A percentile compares a stretch with the other conserved stretches of the same genome.
Conservation (phyloP, 2,888 invertebrate genomes). For the Lithosia quadra region DNA sequence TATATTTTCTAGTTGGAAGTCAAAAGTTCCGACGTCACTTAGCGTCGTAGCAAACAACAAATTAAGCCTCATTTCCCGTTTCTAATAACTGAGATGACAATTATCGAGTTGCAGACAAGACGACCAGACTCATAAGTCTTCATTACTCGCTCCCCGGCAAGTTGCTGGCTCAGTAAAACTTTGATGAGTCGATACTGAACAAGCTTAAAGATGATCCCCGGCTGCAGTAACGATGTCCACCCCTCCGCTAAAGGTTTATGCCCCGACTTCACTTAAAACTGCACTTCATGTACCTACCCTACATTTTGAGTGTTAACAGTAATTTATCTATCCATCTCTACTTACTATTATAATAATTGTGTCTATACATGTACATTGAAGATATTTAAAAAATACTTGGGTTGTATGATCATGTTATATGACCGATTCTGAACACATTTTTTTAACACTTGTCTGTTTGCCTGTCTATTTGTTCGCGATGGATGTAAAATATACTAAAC, state of each 20-base stretch:
- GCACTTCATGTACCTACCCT: conserved; percentile 18
- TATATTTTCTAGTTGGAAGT: background rate
- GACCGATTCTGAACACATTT: no score
- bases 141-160: conserved; percentile 69
- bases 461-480: no score
- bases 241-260: conserved; percentile 29
- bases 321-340: no score
- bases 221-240: conserved; percentile 31
- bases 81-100: conserved; percentile 73
- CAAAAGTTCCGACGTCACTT: background rate
- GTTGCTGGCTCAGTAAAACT: conserved; percentile 69
- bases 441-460: no score
- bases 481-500: no score
- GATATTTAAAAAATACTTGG: no score
- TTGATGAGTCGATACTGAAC: conserved; percentile 60
- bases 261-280: conserved; percentile 33
- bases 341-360: no score
- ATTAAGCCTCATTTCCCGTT: conserved; percentile 32
- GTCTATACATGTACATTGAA: no score
- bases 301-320: background rate
- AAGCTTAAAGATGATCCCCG: conserved; percentile 65
- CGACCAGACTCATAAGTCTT: conserved; percentile 83
- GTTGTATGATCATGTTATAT: no score
- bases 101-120: conserved; percentile 61
- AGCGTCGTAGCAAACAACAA: conserved; percentile 30